These are phyloP conservation scores for Eulemur coronatus DNA, from an alignment of 2,797 vertebrate genomes.

Conservation along the genomic window DNA sequence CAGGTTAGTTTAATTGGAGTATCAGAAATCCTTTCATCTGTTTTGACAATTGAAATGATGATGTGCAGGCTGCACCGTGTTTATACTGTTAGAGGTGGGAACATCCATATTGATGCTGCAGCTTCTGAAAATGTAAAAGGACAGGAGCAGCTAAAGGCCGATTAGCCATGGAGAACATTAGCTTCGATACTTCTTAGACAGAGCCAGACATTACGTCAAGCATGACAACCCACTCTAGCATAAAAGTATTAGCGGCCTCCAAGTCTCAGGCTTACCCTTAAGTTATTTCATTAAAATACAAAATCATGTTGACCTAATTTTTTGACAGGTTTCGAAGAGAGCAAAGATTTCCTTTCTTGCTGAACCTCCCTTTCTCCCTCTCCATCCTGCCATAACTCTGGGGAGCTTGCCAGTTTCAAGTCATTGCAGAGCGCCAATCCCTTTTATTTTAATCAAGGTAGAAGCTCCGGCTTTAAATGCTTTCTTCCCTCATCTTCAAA, in stretches of 20 bases:
- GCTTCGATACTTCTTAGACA: constrained; percentile 59
- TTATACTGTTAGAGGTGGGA: constrained; percentile 54
- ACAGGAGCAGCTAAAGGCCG: constrained; percentile 74
- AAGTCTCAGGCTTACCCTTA: constrained; percentile 71
- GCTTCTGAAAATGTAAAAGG: constrained; percentile 69
- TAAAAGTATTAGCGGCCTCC: constrained; percentile 71
- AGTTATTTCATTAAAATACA: constrained; percentile 76
- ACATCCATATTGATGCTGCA: constrained; percentile 70
- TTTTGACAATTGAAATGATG: constrained; percentile 76
- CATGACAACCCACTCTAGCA: constrained; percentile 70
- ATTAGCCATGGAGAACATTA: constrained; percentile 77
- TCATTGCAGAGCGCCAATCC: constrained; percentile 12
- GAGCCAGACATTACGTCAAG: constrained; percentile 70
- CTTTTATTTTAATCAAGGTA: constrained; percentile 75
- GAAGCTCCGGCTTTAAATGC: constrained; percentile 60
- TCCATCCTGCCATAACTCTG: constrained; percentile 50
- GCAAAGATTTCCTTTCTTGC: constrained; percentile 44
- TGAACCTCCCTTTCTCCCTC: not conserved
- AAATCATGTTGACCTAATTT: constrained; percentile 76
- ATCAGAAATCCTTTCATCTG: constrained; percentile 78
- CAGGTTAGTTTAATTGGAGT: constrained; percentile 78
- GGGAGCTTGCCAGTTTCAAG: constrained; percentile 61
- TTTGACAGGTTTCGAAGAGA: constrained; percentile 59
- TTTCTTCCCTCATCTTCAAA: constrained; percentile 72
- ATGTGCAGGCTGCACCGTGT: constrained; percentile 67